Conservation (phyloP, 2,888 invertebrate genomes). For the Dioctria linearis region DNA sequence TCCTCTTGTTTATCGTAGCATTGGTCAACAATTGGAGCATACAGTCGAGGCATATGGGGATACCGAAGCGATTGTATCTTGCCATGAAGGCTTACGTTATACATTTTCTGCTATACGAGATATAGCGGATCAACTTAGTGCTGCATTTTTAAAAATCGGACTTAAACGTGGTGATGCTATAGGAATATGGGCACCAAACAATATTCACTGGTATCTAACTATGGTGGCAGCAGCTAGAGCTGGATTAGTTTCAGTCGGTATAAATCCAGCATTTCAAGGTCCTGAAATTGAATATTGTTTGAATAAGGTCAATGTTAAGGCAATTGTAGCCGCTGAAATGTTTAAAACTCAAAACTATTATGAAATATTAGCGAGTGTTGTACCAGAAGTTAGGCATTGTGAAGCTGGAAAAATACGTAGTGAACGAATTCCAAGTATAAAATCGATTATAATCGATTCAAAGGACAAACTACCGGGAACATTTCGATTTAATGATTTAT, state of each 20-base stretch:
- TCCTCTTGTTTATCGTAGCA: conserved; percentile 73
- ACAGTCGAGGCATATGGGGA: conserved; percentile 74
- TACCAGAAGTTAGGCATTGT: conserved; percentile 74
- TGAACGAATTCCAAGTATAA: conserved; percentile 72
- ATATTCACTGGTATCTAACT: conserved; percentile 81
- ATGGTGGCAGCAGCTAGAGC: conserved; percentile 81
- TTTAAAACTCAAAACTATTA: conserved; percentile 80
- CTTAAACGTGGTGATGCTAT: conserved; percentile 81
- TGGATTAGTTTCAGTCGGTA: conserved; percentile 81
- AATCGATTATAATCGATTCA: conserved; percentile 75
- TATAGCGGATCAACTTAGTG: conserved; percentile 78
- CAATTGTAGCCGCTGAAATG: conserved; percentile 76
- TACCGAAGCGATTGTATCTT: conserved; percentile 74
- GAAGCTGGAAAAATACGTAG: conserved; percentile 72
- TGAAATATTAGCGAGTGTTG: conserved; percentile 74
- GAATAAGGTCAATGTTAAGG: conserved; percentile 79
- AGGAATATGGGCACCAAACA: conserved; percentile 87
- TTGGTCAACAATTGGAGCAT: conserved; percentile 75
- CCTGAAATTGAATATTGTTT: conserved; percentile 82
- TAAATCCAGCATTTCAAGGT: conserved; percentile 83
- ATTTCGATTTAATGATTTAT: conserved; percentile 70
- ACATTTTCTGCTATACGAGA: conserved; percentile 73
- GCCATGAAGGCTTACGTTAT: conserved; percentile 72
- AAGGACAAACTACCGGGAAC: conserved; percentile 72
- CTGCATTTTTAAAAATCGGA: conserved; percentile 80